Evolutionary conservation across 2,797 vertebrate species (phyloP), one percentile per base, ranked within the genome.

Genomic region (Mus minutoides): DNA sequence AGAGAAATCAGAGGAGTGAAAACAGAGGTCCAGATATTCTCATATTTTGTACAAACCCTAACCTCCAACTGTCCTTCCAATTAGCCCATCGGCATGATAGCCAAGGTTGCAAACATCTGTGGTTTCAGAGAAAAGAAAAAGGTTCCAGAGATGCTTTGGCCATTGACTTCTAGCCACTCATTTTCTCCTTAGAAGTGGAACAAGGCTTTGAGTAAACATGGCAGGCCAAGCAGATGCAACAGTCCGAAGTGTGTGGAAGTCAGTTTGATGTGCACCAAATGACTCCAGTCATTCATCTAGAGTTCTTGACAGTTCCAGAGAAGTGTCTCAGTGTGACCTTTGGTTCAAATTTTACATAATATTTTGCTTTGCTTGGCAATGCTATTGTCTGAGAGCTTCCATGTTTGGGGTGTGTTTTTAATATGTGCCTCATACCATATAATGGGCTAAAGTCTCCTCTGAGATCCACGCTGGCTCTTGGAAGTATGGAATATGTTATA

Each of bases 351-450:
- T 97, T 93, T 95, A 96, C 94, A 97, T 93, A 97, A 95, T 92
- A 83, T 88, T 93, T 93, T 88, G 89, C 91, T 97, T 95, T 95
- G 40, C 78, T 95, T 78, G 91, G 87, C 58, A 95, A 90, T 95
- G 95, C 93, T 96, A 88, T 88, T 94, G 76, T 97, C 96, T 97
- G 88, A 75, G 91, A 88, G 71, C 94, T 90, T 96, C 88, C 77
- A 80, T 86, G 64, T 95, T 97, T 94, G 85, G 88, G 80, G 56
- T 94, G 92, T 96, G 93, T 96, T 95, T 97, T 95, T 95, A 96
- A 90, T 95, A 96, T 92, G 94, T 24, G 52, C 58, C 91, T 96
- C 95, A 92, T 95, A 91, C 43, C 86, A 95, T 11, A 69, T 67
- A 79, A 94, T 52, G 80, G 84, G 93, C 79, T 90, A 95, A 92